Evolutionary conservation across 1,140 invertebrate genomes (phyloP).

Genomic region (Halictus rubicundus): DNA sequence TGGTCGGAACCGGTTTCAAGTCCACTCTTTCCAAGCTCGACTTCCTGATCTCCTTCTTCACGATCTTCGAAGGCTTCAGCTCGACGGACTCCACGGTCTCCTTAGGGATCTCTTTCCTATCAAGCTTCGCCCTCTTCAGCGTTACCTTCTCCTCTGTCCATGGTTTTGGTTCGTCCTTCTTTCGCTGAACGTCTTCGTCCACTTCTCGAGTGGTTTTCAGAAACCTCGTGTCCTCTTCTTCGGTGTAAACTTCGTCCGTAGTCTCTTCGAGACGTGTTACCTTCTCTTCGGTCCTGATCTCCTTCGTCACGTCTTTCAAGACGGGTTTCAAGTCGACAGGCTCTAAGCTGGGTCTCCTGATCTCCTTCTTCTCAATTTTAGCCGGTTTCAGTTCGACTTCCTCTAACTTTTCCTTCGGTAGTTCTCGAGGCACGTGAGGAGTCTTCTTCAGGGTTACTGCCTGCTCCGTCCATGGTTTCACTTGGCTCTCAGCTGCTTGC

Average conservation of each 20-base stretch:
- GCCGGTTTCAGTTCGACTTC: constrained; percentile 77
- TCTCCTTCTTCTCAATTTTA: constrained; percentile 70
- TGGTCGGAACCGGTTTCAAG: constrained; percentile 70
- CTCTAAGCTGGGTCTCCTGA: constrained; percentile 59
- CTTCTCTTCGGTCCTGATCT: constrained; percentile 26
- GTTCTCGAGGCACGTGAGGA: constrained; percentile 68
- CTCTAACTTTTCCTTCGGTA: constrained; percentile 76
- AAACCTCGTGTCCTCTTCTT: constrained; percentile 62
- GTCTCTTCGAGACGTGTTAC: constrained; percentile 36
- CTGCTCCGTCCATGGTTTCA: constrained; percentile 80
- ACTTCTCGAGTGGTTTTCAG: constrained; percentile 34
- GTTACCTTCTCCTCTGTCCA: constrained; percentile 81
- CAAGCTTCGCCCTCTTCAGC: constrained; percentile 71
- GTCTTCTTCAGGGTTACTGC: constrained; percentile 78
- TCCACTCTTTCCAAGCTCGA: constrained; percentile 74
- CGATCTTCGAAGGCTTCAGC: constrained; percentile 80
- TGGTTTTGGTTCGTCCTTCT: constrained; percentile 62
- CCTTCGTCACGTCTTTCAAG: constrained; percentile 53
- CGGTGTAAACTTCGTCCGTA: constrained; percentile 50
- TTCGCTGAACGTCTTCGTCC: constrained; percentile 33
- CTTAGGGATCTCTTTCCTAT: constrained; percentile 75
- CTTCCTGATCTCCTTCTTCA: constrained; percentile 66
- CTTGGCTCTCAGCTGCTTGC: constrained; percentile 50
- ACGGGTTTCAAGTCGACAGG: constrained; percentile 70
- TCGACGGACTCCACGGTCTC: constrained; percentile 72